Evolutionary conservation across 2,797 vertebrate species (phyloP).

Genomic region (Odontamblyopus rebecca): DNA sequence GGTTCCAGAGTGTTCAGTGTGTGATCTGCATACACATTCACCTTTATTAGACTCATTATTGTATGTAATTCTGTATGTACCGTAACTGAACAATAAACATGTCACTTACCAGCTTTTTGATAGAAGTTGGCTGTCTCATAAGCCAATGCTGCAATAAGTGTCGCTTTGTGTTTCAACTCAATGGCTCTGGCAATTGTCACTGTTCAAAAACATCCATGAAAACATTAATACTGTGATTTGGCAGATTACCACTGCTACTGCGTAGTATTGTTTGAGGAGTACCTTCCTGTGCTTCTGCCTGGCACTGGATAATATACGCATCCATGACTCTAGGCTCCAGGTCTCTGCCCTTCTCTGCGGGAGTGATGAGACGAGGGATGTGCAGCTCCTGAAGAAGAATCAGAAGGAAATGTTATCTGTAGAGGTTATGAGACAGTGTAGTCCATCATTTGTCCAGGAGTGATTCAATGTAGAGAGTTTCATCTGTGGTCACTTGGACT

Average conservation of each 20-base stretch:
- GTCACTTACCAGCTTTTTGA: constrained; percentile 88
- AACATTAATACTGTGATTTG: background rate
- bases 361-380: constrained; percentile 91
- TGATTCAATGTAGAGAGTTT: too few species aligned
- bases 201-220: constrained; percentile 42
- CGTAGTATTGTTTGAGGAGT: constrained; percentile 13
- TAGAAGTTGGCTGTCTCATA: constrained; percentile 97
- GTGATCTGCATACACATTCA: constrained; percentile 82
- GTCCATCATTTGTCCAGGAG: too few species aligned
- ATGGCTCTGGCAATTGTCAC: constrained; percentile 98
- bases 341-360: constrained; percentile 92
- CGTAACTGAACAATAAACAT: background rate
- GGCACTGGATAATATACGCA: constrained; percentile 90
- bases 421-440: too few species aligned
- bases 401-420: too few species aligned
- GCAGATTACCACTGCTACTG: background rate
- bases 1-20: constrained; percentile 93
- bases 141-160: constrained; percentile 91
- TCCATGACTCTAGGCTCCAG: constrained; percentile 91
- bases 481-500: too few species aligned
- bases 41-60: background rate
- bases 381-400: constrained; percentile 81
- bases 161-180: constrained; percentile 92
- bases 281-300: constrained; percentile 99
- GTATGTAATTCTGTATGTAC: background rate